Conservation (phyloP, 2,113 vertebrate species). For the Prionailurus bengalensis region DNA sequence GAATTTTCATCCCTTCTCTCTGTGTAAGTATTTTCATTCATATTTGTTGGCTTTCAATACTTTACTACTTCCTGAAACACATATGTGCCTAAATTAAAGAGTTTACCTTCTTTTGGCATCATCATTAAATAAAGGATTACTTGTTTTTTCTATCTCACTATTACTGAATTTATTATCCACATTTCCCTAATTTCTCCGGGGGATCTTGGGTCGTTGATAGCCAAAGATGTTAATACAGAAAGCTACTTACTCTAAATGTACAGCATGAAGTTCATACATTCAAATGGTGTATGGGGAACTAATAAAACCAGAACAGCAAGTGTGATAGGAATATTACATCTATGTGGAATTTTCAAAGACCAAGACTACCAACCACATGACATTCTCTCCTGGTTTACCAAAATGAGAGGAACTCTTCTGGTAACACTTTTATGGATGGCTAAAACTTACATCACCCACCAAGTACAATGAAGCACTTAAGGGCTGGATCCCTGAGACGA, state of each 20-base stretch:
- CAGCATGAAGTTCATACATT: background rate
- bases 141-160: background rate
- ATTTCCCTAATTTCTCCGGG: background rate
- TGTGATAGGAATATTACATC: background rate
- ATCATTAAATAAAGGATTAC: background rate
- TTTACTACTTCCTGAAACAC: background rate
- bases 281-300: background rate
- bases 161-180: background rate
- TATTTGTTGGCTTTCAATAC: background rate
- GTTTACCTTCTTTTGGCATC: background rate
- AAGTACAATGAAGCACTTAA: slow-evolving; percentile 17
- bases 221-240: background rate
- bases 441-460: background rate
- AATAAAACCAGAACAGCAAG: background rate
- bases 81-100: background rate
- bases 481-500: fast-evolving
- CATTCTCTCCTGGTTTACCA: background rate
- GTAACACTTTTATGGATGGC: background rate
- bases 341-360: background rate
- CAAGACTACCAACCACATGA: background rate
- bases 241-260: background rate
- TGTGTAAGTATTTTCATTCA: background rate
- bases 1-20: background rate
- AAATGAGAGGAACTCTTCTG: background rate
- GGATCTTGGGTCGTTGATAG: background rate